Base-by-base conservation (phyloP, 2,888 invertebrate genomes). In the Andrena camellia region DNA sequence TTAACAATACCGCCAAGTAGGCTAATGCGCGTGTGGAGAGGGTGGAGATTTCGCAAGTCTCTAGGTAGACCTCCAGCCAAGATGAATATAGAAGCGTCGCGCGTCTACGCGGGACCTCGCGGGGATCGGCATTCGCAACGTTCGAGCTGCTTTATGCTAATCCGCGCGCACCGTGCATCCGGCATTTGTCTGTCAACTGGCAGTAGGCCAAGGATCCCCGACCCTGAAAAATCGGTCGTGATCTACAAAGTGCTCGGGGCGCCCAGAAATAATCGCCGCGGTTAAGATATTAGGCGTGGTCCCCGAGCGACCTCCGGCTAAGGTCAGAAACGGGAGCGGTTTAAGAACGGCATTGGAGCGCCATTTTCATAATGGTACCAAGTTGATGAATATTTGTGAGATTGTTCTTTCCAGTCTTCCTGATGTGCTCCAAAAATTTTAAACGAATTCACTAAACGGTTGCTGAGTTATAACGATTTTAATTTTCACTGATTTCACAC, bases 121-220 rank as follows among this genome's bases (percentile, higher is more conserved):
- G 42, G 17, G 57, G 29, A 63, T 20, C 42, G 26, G 50, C 42
- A 48, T 59, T 57, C 57, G 6, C 54, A 52, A 54, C 13, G 13
- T 42, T 48, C 20, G 26, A 42, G 31, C 48, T 26, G 50, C 23
- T 52, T 50, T 26, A 63, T 20, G 72, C 64, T 52, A 62, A 75
- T 67, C 42, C 26, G 42, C 52, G 60, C 10, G 66, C 52, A 68
- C 26, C 64, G 57, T 67, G 29, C 50, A 50, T 42, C 35, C 31
- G 57, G 54, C 62, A n/a, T 66, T 33, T 50, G 78, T 73, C 59
- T 20, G 35, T 23, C 67, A 2, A 17, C 42, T 87, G 85, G 86
- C 87, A 85, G 85, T 87, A 50, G 85, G 87, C 85, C 86, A 86
- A 85, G 85, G 82, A 82, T 74, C 66, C 63, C 66, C 63, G 86